Evolutionary conservation across 2,888 invertebrate species (phyloP).

Genomic region (Scaptomyza tumidula): DNA sequence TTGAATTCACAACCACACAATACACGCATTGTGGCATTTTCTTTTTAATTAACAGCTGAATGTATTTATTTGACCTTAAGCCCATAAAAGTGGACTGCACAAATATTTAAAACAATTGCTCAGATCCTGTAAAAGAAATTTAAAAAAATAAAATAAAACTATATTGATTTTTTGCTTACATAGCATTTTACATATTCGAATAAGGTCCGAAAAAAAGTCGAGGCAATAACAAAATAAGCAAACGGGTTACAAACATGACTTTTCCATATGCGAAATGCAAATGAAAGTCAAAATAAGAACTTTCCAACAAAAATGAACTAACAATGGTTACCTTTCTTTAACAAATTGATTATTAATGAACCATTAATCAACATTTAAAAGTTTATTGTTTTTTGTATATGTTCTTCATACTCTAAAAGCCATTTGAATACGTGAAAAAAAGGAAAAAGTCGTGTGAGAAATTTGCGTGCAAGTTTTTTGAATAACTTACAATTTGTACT

Average conservation of each 20-base stretch:
- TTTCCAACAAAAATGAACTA: background rate
- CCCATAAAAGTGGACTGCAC: background rate
- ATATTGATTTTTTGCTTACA: background rate
- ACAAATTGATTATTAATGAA: constrained; percentile 14
- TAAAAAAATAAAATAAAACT: too few species aligned
- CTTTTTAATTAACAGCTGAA: constrained; percentile 30
- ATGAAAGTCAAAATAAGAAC: background rate
- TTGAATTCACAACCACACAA: constrained; percentile 26
- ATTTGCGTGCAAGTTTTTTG: constrained; percentile 44
- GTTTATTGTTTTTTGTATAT: background rate
- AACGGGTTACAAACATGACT: background rate
- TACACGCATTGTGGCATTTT: constrained; percentile 8
- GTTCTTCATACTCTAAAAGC: background rate
- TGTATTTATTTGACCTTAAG: constrained; percentile 10
- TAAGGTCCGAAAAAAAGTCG: background rate
- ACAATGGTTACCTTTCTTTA: background rate
- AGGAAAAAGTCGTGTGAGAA: constrained; percentile 5
- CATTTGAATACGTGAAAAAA: background rate
- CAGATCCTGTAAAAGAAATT: background rate
- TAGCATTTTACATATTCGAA: background rate
- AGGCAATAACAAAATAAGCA: background rate
- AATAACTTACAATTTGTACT: constrained; percentile 70
- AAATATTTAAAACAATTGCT: background rate
- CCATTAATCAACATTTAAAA: background rate
- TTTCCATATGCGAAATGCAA: background rate